These are phyloP conservation scores for Phocoena phocoena DNA, from an alignment of 2,113 vertebrate species.

Conservation along the genomic window DNA sequence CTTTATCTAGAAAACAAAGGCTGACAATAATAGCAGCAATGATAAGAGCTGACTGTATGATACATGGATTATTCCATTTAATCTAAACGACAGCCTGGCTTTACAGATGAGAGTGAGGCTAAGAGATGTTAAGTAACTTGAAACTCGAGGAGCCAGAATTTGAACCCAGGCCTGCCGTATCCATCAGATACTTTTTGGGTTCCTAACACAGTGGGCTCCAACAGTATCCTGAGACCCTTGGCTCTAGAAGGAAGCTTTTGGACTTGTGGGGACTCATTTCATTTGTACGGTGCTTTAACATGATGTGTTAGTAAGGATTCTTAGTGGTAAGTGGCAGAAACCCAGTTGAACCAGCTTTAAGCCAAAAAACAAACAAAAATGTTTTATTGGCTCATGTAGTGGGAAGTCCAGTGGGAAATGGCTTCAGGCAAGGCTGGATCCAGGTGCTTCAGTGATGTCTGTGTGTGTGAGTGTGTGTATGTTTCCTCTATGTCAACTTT, in stretches of 20 bases:
- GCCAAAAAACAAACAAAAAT: neutral
- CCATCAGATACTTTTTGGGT: neutral
- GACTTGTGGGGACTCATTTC: neutral
- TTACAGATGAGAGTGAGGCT: neutral
- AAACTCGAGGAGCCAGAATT: neutral
- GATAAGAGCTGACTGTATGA: neutral
- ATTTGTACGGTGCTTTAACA: neutral
- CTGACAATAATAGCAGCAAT: neutral
- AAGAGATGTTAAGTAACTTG: neutral
- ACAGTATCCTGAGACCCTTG: neutral
- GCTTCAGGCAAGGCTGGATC: neutral
- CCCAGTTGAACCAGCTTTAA: neutral
- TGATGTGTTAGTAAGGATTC: neutral
- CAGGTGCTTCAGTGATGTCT: neutral
- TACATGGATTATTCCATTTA: neutral
- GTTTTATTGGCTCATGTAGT: neutral
- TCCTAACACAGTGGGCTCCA: neutral
- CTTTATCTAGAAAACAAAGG: neutral
- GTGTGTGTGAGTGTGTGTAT: neutral
- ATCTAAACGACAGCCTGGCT: neutral
- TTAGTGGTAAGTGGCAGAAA: neutral
- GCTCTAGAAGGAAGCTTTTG: neutral
- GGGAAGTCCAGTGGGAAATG: neutral
- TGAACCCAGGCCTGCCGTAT: neutral
- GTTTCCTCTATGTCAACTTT: neutral